Evolutionary conservation across 2,888 invertebrate species (phyloP).

Genomic region (Piscicola geometra): DNA sequence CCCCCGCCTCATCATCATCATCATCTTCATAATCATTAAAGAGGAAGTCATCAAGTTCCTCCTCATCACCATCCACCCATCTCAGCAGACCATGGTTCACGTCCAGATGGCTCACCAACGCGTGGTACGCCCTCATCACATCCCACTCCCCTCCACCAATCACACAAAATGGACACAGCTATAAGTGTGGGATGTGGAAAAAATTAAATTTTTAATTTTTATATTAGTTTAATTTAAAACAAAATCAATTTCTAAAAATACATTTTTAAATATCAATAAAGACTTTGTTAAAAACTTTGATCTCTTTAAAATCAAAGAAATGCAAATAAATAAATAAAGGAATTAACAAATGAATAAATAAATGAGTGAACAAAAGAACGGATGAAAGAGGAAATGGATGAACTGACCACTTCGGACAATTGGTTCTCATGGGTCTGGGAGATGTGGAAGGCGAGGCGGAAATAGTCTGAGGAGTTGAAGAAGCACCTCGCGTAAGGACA

Average conservation of each 20-base stretch:
- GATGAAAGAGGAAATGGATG: background rate
- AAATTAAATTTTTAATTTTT: too few relatives aligned
- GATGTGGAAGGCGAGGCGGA: background rate
- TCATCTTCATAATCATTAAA: background rate
- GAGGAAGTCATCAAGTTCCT: background rate
- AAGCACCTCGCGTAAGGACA: background rate
- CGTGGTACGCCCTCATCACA: background rate
- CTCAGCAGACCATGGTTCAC: too few relatives aligned
- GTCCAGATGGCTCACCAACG: too few relatives aligned
- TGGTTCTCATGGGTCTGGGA: background rate
- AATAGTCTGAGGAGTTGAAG: background rate
- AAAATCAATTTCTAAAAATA: too few relatives aligned
- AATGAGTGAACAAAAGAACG: background rate
- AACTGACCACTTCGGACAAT: background rate
- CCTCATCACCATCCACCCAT: background rate
- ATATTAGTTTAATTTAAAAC: too few relatives aligned
- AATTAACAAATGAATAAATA: background rate
- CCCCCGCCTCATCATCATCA: background rate
- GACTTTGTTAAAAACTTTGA: too few relatives aligned
- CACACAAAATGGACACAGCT: slow-evolving; percentile 12
- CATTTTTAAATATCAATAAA: too few relatives aligned
- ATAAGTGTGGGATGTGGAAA: too few relatives aligned
- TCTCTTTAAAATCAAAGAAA: too few relatives aligned
- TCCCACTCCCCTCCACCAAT: background rate
- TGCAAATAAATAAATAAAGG: background rate